phyloP scores from a whole-genome alignment of 2,113 vertebrate species.

The Oxyura jamaicensis region DNA sequence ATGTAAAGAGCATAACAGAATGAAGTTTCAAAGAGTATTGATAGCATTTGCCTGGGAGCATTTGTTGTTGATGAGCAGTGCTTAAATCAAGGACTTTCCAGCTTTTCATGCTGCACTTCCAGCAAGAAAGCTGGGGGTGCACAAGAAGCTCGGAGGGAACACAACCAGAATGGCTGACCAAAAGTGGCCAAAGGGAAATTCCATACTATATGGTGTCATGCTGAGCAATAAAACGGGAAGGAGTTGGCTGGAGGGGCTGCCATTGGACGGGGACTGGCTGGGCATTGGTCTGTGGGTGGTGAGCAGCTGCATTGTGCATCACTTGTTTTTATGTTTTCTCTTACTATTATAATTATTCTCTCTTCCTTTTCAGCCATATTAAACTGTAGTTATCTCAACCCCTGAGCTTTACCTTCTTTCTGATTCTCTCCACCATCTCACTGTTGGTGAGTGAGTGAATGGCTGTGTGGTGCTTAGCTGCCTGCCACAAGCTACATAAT shows the following conservation, averaged over 20 bases:
- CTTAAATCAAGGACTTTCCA: background rate
- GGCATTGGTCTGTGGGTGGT: background rate
- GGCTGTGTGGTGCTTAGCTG: too few relatives aligned
- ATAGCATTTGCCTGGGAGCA: too few relatives aligned
- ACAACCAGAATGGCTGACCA: background rate
- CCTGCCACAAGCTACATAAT: background rate
- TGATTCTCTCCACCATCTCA: background rate
- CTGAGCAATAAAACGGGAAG: background rate
- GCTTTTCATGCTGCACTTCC: background rate
- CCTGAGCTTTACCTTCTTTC: background rate
- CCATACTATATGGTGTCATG: background rate
- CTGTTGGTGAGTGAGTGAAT: too few relatives aligned
- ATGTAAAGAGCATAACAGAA: too few relatives aligned
- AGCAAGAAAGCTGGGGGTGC: background rate
- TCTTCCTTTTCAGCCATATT: background rate
- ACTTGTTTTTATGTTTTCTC: background rate
- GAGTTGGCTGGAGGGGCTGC: background rate
- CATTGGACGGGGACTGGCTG: background rate
- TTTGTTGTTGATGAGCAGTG: background rate
- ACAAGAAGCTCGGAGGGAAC: background rate
- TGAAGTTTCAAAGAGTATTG: too few relatives aligned
- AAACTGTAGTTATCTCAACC: background rate
- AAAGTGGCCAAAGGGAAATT: background rate
- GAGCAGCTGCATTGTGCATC: background rate
- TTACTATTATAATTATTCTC: background rate